Conservation (phyloP, 2,113 vertebrate species). For the Cyanistes caeruleus region DNA sequence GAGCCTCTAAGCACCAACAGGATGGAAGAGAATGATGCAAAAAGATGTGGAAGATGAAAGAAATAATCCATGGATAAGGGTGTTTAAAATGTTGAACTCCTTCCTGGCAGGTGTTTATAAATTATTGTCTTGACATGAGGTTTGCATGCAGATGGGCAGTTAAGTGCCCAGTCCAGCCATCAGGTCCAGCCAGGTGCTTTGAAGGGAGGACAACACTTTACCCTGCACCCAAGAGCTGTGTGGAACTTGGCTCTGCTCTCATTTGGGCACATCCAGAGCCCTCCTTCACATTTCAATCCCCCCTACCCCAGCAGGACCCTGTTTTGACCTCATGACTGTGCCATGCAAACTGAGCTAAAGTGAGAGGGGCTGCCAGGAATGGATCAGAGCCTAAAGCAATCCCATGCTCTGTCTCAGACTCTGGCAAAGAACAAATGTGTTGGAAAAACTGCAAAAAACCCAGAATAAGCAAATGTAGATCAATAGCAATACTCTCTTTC, state of each 20-base stretch:
- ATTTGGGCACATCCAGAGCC: not conserved
- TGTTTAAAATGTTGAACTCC: not conserved
- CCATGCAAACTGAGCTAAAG: not conserved
- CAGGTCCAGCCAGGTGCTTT: not conserved
- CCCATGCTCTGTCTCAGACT: not conserved
- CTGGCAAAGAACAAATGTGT: not conserved
- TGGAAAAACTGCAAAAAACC: not conserved
- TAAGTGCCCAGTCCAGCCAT: not conserved
- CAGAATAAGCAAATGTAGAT: constrained; percentile 5
- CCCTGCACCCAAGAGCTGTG: not conserved
- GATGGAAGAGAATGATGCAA: not conserved
- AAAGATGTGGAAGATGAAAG: not conserved
- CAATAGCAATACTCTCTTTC: constrained; percentile 43
- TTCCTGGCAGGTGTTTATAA: not conserved
- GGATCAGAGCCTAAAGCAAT: not conserved
- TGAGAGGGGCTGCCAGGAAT: not conserved
- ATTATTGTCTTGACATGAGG: not conserved
- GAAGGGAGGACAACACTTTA: not conserved
- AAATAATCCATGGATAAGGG: not conserved
- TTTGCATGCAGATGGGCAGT: not conserved
- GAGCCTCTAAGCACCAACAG: not conserved
- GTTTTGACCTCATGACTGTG: not conserved
- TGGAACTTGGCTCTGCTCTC: not conserved
- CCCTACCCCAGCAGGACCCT: not conserved
- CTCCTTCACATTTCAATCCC: not conserved